Evolutionary conservation across 2,797 vertebrate species (phyloP).

Genomic region (Brachymystax lenok): DNA sequence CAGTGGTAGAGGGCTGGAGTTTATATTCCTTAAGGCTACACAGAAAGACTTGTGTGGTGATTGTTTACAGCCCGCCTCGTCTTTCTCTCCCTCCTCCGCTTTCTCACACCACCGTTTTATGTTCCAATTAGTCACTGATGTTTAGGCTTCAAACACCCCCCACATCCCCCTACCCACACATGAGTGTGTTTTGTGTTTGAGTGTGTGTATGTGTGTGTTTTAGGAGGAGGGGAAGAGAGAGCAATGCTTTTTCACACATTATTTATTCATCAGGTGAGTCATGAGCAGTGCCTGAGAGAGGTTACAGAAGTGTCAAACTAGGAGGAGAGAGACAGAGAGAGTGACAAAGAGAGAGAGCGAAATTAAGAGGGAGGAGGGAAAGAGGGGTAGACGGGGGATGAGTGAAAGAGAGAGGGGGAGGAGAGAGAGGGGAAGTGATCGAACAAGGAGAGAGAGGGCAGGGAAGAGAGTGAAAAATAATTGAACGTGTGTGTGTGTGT

Average conservation of each 20-base stretch:
- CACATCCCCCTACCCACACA: slow-evolving; percentile 2
- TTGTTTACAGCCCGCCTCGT: slow-evolving; percentile 2
- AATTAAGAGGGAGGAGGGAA: neutral
- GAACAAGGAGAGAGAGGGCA: neutral
- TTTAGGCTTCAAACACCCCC: slow-evolving; percentile 14
- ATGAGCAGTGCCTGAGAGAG: neutral
- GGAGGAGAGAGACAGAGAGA: neutral
- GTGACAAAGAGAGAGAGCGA: neutral
- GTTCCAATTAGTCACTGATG: slow-evolving; percentile 19
- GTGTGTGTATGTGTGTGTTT: slow-evolving; percentile 11
- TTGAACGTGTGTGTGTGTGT: neutral
- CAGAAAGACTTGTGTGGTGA: neutral
- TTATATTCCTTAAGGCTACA: slow-evolving; percentile 22
- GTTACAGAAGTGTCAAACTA: neutral
- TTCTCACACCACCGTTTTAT: slow-evolving; percentile 17
- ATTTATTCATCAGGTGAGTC: neutral
- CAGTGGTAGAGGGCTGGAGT: neutral
- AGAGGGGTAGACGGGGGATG: neutral
- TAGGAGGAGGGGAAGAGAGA: slow-evolving; percentile 2
- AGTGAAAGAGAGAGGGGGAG: neutral
- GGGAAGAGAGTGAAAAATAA: too few species aligned
- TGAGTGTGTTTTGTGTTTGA: slow-evolving; percentile 14
- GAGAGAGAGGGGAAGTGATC: neutral
- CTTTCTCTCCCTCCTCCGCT: slow-evolving; percentile 9
- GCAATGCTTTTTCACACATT: neutral